phyloP scores from a whole-genome alignment of 2,888 invertebrate genomes.

The Lycophotia porphyrea region DNA sequence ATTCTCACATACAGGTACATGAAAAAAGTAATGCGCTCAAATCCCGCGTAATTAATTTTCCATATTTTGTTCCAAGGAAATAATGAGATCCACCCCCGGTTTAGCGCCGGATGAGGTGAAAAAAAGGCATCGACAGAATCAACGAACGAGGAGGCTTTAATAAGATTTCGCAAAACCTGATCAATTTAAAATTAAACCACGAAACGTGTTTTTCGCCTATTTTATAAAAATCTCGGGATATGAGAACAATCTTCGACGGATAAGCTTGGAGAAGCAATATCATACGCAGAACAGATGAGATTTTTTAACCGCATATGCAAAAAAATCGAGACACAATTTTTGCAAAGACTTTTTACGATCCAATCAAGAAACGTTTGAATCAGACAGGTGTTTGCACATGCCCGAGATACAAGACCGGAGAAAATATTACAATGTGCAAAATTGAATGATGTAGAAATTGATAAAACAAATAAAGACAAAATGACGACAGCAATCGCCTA shows the following conservation, averaged over 20 bases:
- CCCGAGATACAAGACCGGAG: neutral
- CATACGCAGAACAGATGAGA: slow-evolving; percentile 76
- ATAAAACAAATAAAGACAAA: slow-evolving; percentile 71
- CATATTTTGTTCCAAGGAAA: slow-evolving; percentile 80
- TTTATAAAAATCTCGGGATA: slow-evolving; percentile 90
- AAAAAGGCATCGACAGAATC: slow-evolving; percentile 76
- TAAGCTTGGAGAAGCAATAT: slow-evolving; percentile 78
- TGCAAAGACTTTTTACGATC: slow-evolving; percentile 56
- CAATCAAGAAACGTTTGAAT: slow-evolving; percentile 54
- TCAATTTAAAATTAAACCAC: slow-evolving; percentile 91
- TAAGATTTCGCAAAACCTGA: slow-evolving; percentile 88
- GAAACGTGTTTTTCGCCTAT: slow-evolving; percentile 90
- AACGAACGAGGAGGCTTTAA: slow-evolving; percentile 85
- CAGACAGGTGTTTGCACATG: slow-evolving; percentile 18
- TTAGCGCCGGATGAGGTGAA: slow-evolving; percentile 77
- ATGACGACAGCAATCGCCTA: slow-evolving; percentile 84
- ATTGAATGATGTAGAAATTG: slow-evolving; percentile 52
- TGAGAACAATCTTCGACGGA: slow-evolving; percentile 88
- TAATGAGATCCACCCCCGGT: slow-evolving; percentile 80
- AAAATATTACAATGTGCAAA: neutral
- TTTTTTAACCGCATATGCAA: slow-evolving; percentile 72
- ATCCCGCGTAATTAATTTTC: slow-evolving; percentile 85
- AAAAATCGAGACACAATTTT: slow-evolving; percentile 62
- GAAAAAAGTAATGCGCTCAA: slow-evolving; percentile 69
- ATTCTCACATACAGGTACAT: slow-evolving; percentile 41